These are phyloP conservation scores for Polia nebulosa DNA, from an alignment of 2,888 invertebrate genomes.

Conservation along the genomic window DNA sequence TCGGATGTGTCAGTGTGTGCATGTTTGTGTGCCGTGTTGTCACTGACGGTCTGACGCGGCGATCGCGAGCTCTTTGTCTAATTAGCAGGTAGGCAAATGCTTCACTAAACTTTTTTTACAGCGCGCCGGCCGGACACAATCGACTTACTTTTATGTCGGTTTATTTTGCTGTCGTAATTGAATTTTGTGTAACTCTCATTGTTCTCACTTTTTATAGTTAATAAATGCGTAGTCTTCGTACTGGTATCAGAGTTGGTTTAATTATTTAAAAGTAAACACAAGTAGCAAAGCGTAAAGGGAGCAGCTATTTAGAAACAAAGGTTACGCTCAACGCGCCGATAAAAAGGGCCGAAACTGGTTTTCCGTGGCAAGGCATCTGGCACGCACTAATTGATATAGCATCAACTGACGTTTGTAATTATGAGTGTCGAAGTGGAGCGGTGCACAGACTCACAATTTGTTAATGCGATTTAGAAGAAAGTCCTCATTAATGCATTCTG, in stretches of 20 bases:
- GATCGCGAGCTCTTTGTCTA: conserved; percentile 88
- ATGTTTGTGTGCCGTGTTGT: conserved; percentile 84
- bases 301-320: conserved; percentile 80
- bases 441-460: conserved; percentile 56
- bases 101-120: conserved; percentile 78
- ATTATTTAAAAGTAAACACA: conserved; percentile 62
- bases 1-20: conserved; percentile 82
- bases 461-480: conserved; percentile 57
- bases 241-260: conserved; percentile 52
- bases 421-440: conserved; percentile 67
- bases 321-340: conserved; percentile 75
- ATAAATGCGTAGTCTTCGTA: conserved; percentile 50
- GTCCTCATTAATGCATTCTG: conserved; percentile 40
- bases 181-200: conserved; percentile 72
- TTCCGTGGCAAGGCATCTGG: conserved; percentile 86
- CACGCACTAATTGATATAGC: conserved; percentile 88
- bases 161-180: conserved; percentile 72
- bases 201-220: conserved; percentile 66
- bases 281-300: conserved; percentile 61
- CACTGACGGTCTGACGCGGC: conserved; percentile 83
- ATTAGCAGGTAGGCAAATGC: conserved; percentile 89
- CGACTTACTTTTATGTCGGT: conserved; percentile 66
- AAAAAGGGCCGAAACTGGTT: conserved; percentile 87
- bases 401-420: conserved; percentile 83
- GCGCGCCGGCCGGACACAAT: conserved; percentile 68